Evolutionary conservation across 2,797 vertebrate species (phyloP).

Genomic region (Scomberomorus guttatus): DNA sequence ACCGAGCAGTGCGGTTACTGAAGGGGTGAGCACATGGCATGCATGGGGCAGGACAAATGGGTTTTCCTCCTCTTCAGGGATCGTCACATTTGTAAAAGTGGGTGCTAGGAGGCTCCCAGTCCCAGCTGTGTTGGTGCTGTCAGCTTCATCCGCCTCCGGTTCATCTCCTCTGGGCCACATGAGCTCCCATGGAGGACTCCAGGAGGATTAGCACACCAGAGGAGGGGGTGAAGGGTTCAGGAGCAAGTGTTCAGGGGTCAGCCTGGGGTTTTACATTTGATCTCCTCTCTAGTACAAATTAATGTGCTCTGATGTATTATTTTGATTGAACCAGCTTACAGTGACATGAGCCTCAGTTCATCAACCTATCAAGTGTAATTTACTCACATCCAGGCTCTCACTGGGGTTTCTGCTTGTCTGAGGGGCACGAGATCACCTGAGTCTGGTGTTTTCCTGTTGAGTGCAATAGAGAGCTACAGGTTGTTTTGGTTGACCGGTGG

Average conservation of each 20-base stretch:
- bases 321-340: constrained; percentile 60
- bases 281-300: constrained; percentile 62
- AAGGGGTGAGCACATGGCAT: constrained; percentile 30
- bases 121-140: constrained; percentile 86
- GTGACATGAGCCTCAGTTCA: constrained; percentile 52
- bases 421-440: constrained; percentile 53
- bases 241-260: constrained; percentile 78
- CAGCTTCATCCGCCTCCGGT: constrained; percentile 75
- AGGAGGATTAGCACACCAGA: constrained; percentile 77
- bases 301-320: constrained; percentile 65
- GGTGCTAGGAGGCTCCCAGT: constrained; percentile 39
- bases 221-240: constrained; percentile 68
- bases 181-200: constrained; percentile 68
- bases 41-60: constrained; percentile 13
- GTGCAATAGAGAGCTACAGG: constrained; percentile 36
- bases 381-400: constrained; percentile 40
- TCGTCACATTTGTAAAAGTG: constrained; percentile 55
- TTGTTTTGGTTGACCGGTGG: constrained; percentile 55
- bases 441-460: constrained; percentile 43
- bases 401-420: constrained; percentile 23
- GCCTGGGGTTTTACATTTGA: constrained; percentile 71
- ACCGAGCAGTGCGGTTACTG: constrained; percentile 48
- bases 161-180: constrained; percentile 72
- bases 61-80: constrained; percentile 35
- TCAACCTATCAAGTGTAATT: constrained; percentile 58